Evolutionary conservation across 2,113 vertebrate genomes (phyloP), one percentile per base, ranked within the genome.

Genomic region (Rhombomys opimus): DNA sequence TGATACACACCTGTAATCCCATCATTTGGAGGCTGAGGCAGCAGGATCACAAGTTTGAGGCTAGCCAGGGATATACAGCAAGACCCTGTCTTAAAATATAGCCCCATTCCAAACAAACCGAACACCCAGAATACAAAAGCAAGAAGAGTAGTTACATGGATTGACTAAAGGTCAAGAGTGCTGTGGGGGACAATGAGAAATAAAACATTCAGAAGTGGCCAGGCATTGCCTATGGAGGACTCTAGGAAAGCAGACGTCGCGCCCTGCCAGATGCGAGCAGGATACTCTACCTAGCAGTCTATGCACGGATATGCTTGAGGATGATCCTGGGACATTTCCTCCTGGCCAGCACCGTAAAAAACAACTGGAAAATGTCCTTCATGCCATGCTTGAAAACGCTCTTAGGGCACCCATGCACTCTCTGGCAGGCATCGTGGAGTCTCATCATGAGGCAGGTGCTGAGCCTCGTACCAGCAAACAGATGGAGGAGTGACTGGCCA

Each of bases 401-500:
- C 89, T 38, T 38, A 52, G 46, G 82, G 15, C 4, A 32, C 11
- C 52, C 38, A 5, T 14, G 89, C 63, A 18, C 78, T 30, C 81
- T 32, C 41, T 76, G 90, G 77, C n/a, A 68, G 57, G 59, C 14
- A 50, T 0, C 1, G 46, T 27, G 7, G 30, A 1, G 14, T 65
- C 2, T 14, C 17, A 1, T 18, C 54, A 2, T 32, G 1, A 23
- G 84, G 92, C 0, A 11, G 87, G 22, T 0, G 5, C 5, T 75
- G 90, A 5, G 0, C 92, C 75, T 96, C 25, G 59, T 0, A 78
- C 65, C 96, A 86, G 80, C 78, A 97, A 94, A 96, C 65, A 96
- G 54, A 94, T 17, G 0, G 0, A 85, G 54, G 23, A 7, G 90
- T 32, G n/a, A 70, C 50, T 96, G 89, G 91, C 95, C 7, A 2